These are phyloP conservation scores for Philonicus albiceps DNA, from an alignment of 2,888 invertebrate species.

Conservation along the genomic window DNA sequence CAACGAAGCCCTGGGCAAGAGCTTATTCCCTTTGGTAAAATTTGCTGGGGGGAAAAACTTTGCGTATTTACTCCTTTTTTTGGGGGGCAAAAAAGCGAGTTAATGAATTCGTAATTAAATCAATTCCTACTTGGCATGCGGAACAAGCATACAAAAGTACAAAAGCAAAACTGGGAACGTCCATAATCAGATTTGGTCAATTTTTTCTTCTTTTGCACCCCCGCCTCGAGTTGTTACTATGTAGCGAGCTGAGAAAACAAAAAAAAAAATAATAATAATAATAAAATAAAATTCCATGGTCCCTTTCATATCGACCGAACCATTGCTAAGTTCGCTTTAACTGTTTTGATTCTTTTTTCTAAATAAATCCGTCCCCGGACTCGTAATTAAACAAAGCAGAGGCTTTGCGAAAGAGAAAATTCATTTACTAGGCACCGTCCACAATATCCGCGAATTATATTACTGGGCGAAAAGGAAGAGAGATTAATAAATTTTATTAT, in stretches of 20 bases:
- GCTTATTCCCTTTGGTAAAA: background rate
- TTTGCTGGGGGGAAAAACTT: background rate
- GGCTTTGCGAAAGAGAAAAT: background rate
- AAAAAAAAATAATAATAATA: background rate
- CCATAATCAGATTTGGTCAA: background rate
- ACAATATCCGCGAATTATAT: background rate
- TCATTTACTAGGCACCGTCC: background rate
- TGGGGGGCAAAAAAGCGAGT: background rate
- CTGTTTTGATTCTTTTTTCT: background rate
- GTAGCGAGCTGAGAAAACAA: background rate
- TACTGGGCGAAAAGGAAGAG: background rate
- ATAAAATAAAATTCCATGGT: background rate
- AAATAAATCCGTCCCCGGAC: background rate
- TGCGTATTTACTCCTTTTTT: background rate
- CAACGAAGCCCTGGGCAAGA: background rate
- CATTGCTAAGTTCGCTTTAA: background rate
- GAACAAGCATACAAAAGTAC: background rate
- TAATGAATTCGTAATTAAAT: conserved; percentile 3
- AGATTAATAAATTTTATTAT: background rate
- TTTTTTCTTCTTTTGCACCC: background rate
- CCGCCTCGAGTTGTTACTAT: background rate
- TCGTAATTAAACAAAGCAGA: background rate
- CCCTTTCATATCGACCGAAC: background rate
- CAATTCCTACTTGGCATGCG: background rate
- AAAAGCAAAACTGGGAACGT: background rate